phyloP scores from a whole-genome alignment of 2,797 vertebrate genomes.

The Alosa sapidissima region DNA sequence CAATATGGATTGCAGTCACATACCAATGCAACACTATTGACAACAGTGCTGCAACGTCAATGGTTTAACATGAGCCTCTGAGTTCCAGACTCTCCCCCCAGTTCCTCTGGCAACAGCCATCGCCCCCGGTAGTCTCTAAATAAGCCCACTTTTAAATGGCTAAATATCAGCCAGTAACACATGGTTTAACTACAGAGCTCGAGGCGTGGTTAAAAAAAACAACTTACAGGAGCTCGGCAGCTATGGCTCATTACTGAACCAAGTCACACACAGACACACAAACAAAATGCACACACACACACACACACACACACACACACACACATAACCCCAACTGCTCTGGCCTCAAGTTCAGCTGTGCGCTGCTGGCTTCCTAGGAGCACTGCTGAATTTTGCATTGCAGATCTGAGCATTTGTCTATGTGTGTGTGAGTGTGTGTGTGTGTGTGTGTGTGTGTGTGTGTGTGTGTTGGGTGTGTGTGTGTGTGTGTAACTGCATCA shows the following conservation, averaged over 20 bases:
- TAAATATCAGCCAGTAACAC: constrained; percentile 21
- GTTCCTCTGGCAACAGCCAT: not conserved
- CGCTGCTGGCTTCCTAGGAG: constrained; percentile 5
- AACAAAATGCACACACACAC: constrained; percentile 15
- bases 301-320: constrained; percentile 1
- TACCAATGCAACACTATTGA: constrained; percentile 22
- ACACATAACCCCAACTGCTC: constrained; percentile 11
- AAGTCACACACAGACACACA: constrained; percentile 28
- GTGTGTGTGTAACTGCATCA: not conserved
- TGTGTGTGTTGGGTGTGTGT: not conserved
- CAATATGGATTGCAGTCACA: constrained; percentile 20
- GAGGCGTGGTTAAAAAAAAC: not conserved
- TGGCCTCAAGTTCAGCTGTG: constrained; percentile 36
- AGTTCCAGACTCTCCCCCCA: not conserved
- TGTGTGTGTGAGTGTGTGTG: not conserved
- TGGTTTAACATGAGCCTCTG: not conserved
- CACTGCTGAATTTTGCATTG: constrained; percentile 19
- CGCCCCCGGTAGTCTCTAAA: not conserved
- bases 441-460: not conserved
- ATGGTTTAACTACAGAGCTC: constrained; percentile 13
- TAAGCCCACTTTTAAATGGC: not conserved
- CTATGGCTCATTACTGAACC: constrained; percentile 19
- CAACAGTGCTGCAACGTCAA: constrained; percentile 6
- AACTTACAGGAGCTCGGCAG: not conserved
- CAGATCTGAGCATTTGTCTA: not conserved